Conservation (phyloP, 2,113 vertebrate genomes). For the Octodon degus region DNA sequence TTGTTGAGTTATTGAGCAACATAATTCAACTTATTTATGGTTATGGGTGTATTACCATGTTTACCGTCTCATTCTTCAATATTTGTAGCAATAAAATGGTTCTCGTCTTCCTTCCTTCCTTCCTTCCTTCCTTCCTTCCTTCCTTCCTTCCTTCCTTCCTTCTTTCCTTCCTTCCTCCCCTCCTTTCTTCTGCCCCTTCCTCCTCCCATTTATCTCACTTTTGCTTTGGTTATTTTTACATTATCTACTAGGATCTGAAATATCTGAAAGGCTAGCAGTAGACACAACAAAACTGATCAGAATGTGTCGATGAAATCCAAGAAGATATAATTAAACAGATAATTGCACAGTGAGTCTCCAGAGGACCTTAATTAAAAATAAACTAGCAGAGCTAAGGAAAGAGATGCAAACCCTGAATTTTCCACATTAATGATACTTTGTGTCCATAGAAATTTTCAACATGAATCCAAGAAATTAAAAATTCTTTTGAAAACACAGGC, state of each 20-base stretch:
- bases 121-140: neutral
- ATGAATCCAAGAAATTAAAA: neutral
- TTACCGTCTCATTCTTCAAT: neutral
- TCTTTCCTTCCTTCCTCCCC: neutral
- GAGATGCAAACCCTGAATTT: neutral
- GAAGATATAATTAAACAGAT: neutral
- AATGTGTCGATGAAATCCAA: neutral
- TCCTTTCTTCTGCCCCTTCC: neutral
- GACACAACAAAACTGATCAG: neutral
- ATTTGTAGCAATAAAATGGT: neutral
- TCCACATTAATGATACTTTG: no score
- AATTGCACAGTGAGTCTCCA: neutral
- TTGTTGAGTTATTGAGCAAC: neutral
- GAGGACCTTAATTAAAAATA: neutral
- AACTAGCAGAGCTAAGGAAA: neutral
- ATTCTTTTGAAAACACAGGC: neutral
- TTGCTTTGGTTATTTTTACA: neutral
- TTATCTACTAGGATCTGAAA: neutral
- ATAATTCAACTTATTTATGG: neutral
- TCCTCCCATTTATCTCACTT: neutral
- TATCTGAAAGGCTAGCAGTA: neutral
- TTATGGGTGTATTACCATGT: neutral
- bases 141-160: neutral
- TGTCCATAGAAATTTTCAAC: neutral
- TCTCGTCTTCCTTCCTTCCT: neutral